phyloP scores from a whole-genome alignment of 1,140 invertebrate species.

The Caerostris darwini region DNA sequence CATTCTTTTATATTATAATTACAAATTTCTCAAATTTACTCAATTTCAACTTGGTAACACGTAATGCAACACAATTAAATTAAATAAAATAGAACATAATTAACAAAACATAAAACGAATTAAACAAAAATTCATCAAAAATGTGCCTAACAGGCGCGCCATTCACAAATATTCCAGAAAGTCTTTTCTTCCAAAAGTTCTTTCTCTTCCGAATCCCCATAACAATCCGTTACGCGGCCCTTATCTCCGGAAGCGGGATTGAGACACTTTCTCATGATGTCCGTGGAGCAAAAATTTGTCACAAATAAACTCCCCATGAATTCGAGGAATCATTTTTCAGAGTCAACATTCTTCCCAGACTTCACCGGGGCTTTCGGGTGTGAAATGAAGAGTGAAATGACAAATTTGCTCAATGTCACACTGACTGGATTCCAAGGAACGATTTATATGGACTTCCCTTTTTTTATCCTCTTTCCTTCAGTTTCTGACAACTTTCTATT shows the following conservation, averaged over 20 bases:
- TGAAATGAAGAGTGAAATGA: constrained; percentile 25
- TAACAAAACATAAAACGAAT: too few species aligned
- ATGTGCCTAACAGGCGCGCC: too few species aligned
- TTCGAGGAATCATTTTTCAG: constrained; percentile 21
- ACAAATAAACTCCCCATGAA: constrained; percentile 22
- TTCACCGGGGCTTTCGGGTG: neutral
- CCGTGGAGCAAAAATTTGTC: neutral
- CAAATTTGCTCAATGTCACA: constrained; percentile 8
- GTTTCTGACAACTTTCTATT: neutral
- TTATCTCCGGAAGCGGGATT: neutral
- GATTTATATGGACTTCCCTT: neutral
- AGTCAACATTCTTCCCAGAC: neutral
- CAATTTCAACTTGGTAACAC: too few species aligned
- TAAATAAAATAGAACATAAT: too few species aligned
- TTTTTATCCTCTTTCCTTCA: neutral
- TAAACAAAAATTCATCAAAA: too few species aligned
- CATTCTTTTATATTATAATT: too few species aligned
- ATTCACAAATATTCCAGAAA: too few species aligned
- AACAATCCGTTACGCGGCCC: neutral
- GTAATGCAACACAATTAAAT: too few species aligned
- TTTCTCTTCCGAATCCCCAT: neutral
- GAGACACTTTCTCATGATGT: constrained; percentile 1
- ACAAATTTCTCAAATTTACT: too few species aligned
- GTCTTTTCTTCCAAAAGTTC: too few species aligned
- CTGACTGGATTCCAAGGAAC: constrained; percentile 25